phyloP scores from a whole-genome alignment of 2,113 vertebrate genomes.

The Engraulis encrasicolus region DNA sequence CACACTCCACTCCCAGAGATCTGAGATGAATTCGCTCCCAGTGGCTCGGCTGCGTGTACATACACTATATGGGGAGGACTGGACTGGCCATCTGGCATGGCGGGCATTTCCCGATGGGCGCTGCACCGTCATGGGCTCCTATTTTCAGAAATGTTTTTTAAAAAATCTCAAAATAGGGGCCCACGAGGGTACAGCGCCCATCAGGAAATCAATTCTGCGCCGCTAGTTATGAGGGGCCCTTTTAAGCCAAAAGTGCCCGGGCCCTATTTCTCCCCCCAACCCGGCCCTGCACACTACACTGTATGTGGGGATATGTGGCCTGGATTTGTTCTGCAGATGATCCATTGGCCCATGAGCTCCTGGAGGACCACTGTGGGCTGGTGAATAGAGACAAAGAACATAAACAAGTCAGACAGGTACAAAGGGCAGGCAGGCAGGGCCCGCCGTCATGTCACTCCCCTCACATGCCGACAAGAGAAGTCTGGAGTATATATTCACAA shows the following conservation, averaged over 20 bases:
- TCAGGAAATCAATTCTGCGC: too few species aligned
- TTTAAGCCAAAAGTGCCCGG: too few species aligned
- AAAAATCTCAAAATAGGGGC: too few species aligned
- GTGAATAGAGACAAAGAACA: slow-evolving; percentile 45
- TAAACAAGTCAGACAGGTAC: slow-evolving; percentile 43
- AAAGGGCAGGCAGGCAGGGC: background rate
- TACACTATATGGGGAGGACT: too few species aligned
- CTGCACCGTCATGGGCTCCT: too few species aligned
- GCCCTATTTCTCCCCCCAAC: too few species aligned
- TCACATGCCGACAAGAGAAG: slow-evolving; percentile 24
- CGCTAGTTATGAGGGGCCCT: too few species aligned
- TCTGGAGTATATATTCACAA: slow-evolving; percentile 29
- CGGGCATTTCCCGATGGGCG: too few species aligned
- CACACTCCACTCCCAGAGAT: slow-evolving; percentile 57
- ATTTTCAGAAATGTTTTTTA: too few species aligned
- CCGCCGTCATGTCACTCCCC: slow-evolving; percentile 1
- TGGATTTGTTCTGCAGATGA: slow-evolving; percentile 59
- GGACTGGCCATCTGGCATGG: too few species aligned
- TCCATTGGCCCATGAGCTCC: slow-evolving; percentile 48
- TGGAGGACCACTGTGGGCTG: slow-evolving; percentile 43
- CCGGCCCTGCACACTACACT: too few species aligned
- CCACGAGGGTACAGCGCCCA: too few species aligned
- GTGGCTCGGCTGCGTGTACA: slow-evolving; percentile 54
- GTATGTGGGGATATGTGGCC: slow-evolving; percentile 53
- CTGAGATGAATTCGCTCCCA: slow-evolving; percentile 50